Conservation (phyloP, 2,888 invertebrate genomes). For the Leistus spinibarbis region DNA sequence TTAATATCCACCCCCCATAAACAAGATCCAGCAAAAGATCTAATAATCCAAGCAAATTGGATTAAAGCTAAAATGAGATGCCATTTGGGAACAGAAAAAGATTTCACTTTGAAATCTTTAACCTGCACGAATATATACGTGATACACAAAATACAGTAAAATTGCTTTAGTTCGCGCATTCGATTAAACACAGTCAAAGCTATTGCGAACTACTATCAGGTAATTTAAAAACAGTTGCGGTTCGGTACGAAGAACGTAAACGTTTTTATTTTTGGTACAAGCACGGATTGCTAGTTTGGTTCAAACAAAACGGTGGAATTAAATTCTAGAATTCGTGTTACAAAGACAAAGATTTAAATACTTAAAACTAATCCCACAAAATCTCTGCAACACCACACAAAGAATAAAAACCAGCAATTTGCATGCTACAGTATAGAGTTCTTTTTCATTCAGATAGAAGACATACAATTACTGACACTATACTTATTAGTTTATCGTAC, state of each 20-base stretch:
- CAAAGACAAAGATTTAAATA: constrained; percentile 35
- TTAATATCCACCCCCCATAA: constrained; percentile 33
- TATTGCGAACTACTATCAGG: constrained; percentile 9
- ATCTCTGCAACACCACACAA: constrained; percentile 15
- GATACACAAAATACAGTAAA: constrained; percentile 1
- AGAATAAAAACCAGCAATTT: constrained; percentile 28
- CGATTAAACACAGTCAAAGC: constrained; percentile 8
- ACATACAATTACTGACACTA: not conserved
- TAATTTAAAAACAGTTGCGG: constrained; percentile 33
- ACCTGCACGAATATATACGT: too few species aligned
- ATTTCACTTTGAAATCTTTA: not conserved
- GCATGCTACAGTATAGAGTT: not conserved
- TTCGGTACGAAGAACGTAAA: constrained; percentile 4
- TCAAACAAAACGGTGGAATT: constrained; percentile 19
- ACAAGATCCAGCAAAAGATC: constrained; percentile 27
- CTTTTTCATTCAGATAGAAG: not conserved
- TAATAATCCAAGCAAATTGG: constrained; percentile 32
- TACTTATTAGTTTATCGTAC: too few species aligned
- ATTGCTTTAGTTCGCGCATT: constrained; percentile 13
- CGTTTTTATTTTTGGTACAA: constrained; percentile 15
- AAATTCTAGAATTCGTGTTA: constrained; percentile 27
- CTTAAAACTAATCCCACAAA: constrained; percentile 28
- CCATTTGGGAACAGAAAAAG: constrained; percentile 4
- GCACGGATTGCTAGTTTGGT: constrained; percentile 16
- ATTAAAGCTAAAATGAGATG: constrained; percentile 30